Evolutionary conservation across 2,797 vertebrate species (phyloP).

Genomic region (Artibeus lituratus): DNA sequence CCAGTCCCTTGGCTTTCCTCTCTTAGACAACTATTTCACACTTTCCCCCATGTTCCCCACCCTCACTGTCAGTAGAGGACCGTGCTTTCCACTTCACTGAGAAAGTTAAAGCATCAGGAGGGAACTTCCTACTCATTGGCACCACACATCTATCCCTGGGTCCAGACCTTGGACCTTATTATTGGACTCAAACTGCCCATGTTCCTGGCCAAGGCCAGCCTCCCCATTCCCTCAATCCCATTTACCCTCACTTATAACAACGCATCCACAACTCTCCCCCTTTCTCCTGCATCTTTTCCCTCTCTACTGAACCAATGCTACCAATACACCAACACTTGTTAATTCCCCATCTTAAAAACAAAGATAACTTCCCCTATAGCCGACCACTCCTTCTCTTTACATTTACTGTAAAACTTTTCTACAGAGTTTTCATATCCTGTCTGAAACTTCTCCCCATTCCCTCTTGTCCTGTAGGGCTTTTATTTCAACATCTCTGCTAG

Average conservation of each 20-base stretch:
- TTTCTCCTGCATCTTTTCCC: background rate
- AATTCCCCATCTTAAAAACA: background rate
- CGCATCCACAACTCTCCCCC: background rate
- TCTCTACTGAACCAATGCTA: background rate
- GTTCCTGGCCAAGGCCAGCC: background rate
- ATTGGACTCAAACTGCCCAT: background rate
- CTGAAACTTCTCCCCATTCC: background rate
- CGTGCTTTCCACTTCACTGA: background rate
- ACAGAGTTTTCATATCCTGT: background rate
- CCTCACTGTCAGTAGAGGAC: background rate
- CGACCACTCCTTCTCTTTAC: background rate
- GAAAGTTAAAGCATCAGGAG: background rate
- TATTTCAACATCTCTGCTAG: background rate
- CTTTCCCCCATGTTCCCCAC: background rate
- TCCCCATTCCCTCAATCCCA: background rate
- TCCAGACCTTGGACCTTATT: background rate
- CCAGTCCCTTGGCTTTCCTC: background rate
- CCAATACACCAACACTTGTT: background rate
- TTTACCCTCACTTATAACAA: background rate
- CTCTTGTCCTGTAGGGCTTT: background rate
- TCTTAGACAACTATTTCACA: background rate
- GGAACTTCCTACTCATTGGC: background rate
- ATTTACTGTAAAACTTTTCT: background rate
- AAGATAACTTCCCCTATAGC: background rate
- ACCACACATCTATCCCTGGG: background rate